phyloP scores from a whole-genome alignment of 2,888 invertebrate species.

The Mesorhabditis belari region DNA sequence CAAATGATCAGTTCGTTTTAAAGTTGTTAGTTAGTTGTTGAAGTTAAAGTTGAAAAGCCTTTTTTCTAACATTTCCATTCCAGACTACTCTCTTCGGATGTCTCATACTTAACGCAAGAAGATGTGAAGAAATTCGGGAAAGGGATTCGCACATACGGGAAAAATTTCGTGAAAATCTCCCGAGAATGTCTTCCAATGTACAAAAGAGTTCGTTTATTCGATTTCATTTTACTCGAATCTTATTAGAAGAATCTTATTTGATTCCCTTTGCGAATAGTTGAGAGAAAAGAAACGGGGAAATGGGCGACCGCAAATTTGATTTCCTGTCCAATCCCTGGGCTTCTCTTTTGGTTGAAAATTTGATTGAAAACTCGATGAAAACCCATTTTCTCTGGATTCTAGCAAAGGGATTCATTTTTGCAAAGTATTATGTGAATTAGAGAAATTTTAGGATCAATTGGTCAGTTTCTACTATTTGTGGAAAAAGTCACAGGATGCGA shows the following conservation, averaged over 20 bases:
- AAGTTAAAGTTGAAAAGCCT: not conserved
- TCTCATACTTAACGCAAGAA: slow-evolving; percentile 41
- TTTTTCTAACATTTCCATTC: slow-evolving; percentile 52
- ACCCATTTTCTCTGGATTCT: too few relatives aligned
- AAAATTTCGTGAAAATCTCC: slow-evolving; percentile 94
- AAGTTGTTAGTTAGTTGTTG: not conserved
- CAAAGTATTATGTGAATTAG: too few relatives aligned
- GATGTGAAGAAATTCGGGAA: slow-evolving; percentile 71
- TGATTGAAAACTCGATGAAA: too few relatives aligned
- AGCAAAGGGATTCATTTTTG: too few relatives aligned
- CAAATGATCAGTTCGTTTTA: slow-evolving; percentile 19
- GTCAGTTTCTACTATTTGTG: too few relatives aligned
- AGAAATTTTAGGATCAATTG: too few relatives aligned
- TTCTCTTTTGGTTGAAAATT: too few relatives aligned
- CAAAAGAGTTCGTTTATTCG: slow-evolving; percentile 66
- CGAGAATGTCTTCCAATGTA: slow-evolving; percentile 92
- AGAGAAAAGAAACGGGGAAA: too few relatives aligned
- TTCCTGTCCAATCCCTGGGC: too few relatives aligned
- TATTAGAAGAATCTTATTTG: not conserved
- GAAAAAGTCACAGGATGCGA: too few relatives aligned
- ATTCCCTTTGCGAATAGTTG: not conserved
- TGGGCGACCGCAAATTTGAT: too few relatives aligned
- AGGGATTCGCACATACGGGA: slow-evolving; percentile 93
- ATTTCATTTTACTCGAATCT: not conserved
- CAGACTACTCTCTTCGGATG: slow-evolving; percentile 29